Conservation (phyloP, 2,113 vertebrate species). For the Nyctereutes procyonoides region DNA sequence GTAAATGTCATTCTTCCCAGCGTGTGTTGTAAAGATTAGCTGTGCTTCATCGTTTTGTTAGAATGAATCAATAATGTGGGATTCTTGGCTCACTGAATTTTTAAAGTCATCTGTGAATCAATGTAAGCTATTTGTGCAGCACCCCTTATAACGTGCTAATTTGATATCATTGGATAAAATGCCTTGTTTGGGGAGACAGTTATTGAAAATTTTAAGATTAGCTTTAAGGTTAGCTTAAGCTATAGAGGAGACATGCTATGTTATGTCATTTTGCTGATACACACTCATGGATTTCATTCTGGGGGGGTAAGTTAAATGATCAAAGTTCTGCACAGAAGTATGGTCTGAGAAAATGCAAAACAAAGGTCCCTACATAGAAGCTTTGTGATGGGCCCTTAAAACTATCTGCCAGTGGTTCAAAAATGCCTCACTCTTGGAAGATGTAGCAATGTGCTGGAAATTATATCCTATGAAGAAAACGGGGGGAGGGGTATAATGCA, state of each 20-base stretch:
- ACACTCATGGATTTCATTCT: background rate
- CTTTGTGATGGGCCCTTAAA: background rate
- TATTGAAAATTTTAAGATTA: constrained; percentile 26
- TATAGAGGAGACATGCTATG: background rate
- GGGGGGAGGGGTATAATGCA: background rate
- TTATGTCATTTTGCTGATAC: background rate
- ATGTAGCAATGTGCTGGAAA: background rate
- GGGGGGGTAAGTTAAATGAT: background rate
- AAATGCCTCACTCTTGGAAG: constrained; percentile 1
- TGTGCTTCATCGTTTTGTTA: constrained; percentile 59
- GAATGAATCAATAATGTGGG: constrained; percentile 73
- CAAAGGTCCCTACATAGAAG: background rate
- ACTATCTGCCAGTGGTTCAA: background rate
- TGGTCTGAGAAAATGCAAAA: background rate
- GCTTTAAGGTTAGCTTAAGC: constrained; percentile 2
- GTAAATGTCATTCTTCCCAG: constrained; percentile 75
- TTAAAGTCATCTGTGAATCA: constrained; percentile 77
- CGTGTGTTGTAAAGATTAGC: constrained; percentile 72
- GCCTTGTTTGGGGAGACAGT: constrained; percentile 49
- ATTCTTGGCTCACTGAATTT: constrained; percentile 69
- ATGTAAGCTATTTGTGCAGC: constrained; percentile 59
- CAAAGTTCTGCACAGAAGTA: background rate
- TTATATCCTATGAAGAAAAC: background rate
- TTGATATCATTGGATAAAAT: constrained; percentile 58
- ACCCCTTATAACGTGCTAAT: constrained; percentile 60